Base-by-base conservation (phyloP, 2,113 vertebrate genomes). In the Zootoca vivipara region DNA sequence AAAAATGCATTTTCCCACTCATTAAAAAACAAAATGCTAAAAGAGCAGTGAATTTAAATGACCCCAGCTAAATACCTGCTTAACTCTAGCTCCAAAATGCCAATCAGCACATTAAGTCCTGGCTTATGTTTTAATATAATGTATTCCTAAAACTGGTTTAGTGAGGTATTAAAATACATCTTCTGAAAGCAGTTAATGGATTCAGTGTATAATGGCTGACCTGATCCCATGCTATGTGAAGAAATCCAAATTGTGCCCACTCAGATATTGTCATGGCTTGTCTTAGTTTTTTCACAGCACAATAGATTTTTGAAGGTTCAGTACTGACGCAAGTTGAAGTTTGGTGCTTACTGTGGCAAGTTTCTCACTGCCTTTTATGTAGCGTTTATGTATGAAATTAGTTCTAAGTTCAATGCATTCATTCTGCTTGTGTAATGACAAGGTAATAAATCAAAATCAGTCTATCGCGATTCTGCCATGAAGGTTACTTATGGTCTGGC, bases 361-460 rank as follows among this genome's bases (percentile, higher is more conserved):
- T 15, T 81, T 81, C 18, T 22, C 8, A 35, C 15, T 58, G 42
- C 10, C 58, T 81, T 4, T 80, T 62, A 58, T 33, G 26, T 62
- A 64, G 10, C 20, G 38, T 33, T 8, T 35, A 2, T 64, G 22
- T 81, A 64, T 35, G 52, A 80, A 62, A 33, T n/a, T 33, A 80
- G 9, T 80, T 28, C 52, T 52, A n/a, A 78, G 26, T 16, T 4
- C 42, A 28, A 70, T 40, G 38, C 7, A 1, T 87, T 88, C 88
- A n/a, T 24, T 89, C 10, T 75, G 18, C 62, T 78, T 5, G 33
- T 83, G 7, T 82, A 77, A 90, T 75, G 67, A 91, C 52, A 10
- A n/a, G 42, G 24, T 56, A 87, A 92, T 52, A 52, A 52, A 1
- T 16, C 77, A 70, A 74, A 79, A 26, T 1, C 52, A n/a, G 15